phyloP scores from a whole-genome alignment of 2,888 invertebrate genomes.

The Coremacera marginata region DNA sequence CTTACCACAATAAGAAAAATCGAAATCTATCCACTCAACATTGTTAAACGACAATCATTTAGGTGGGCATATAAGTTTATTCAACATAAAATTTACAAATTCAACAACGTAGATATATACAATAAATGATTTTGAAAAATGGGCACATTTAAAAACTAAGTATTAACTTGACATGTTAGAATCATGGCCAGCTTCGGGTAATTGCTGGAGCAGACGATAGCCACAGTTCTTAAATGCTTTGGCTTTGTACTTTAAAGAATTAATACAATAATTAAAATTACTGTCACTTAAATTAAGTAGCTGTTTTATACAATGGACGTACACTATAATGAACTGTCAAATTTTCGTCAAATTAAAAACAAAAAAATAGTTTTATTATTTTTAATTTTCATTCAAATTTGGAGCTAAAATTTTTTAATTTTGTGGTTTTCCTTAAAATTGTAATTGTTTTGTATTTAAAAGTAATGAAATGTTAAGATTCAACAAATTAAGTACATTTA shows the following conservation, averaged over 20 bases:
- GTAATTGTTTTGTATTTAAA: too few species aligned
- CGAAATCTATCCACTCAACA: neutral
- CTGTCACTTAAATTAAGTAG: neutral
- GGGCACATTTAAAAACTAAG: neutral
- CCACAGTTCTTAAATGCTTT: slow-evolving; percentile 48
- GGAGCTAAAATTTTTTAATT: too few species aligned
- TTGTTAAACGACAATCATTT: neutral
- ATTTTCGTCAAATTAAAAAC: too few species aligned
- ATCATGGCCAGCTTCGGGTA: slow-evolving; percentile 50
- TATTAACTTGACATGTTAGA: slow-evolving; percentile 7
- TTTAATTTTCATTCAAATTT: too few species aligned
- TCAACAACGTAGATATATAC: slow-evolving; percentile 29
- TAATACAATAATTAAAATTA: neutral
- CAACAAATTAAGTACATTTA: too few species aligned
- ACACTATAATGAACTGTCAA: neutral
- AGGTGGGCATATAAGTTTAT: slow-evolving; percentile 18
- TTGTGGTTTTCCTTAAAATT: too few species aligned
- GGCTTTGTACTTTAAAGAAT: slow-evolving; percentile 49
- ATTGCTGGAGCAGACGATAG: slow-evolving; percentile 44
- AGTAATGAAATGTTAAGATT: too few species aligned
- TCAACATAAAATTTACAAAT: slow-evolving; percentile 31
- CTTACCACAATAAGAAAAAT: neutral
- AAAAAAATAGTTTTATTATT: too few species aligned
- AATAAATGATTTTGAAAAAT: slow-evolving; percentile 28
- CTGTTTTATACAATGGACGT: neutral